Conservation (phyloP, 2,113 vertebrate genomes). For the Natator depressus region DNA sequence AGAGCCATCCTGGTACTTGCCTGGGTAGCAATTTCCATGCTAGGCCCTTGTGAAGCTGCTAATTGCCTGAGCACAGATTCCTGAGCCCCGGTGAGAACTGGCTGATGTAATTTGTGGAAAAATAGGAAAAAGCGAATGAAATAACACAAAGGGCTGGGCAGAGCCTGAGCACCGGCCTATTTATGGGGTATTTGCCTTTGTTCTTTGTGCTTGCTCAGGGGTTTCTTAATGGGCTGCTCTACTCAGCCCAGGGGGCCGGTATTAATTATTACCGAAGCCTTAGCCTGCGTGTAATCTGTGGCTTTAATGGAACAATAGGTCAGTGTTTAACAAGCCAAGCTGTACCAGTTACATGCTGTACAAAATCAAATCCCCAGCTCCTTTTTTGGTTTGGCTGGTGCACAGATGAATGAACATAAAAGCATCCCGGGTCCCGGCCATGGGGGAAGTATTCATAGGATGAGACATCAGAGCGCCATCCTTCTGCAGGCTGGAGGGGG, state of each 20-base stretch:
- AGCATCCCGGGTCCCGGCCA: neutral
- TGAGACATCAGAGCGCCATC: neutral
- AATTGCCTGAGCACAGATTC: neutral
- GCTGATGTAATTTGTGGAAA: conserved; percentile 45
- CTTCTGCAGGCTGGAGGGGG: fast-evolving
- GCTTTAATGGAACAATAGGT: conserved; percentile 54
- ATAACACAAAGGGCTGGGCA: neutral
- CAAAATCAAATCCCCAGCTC: neutral
- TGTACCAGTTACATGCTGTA: neutral
- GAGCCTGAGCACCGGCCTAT: neutral
- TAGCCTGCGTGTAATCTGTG: neutral
- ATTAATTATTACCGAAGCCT: conserved; percentile 42
- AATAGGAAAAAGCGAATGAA: neutral
- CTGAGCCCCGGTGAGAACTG: neutral
- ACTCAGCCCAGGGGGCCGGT: neutral
- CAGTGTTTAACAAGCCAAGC: neutral
- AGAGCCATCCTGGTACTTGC: too few relatives aligned
- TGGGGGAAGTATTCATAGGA: neutral
- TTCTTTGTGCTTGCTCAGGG: conserved; percentile 61
- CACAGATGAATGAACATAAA: neutral
- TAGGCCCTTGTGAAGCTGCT: neutral
- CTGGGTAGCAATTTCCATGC: neutral
- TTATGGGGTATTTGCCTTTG: conserved; percentile 51
- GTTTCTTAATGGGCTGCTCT: conserved; percentile 11
- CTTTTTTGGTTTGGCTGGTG: neutral